A percentile compares a stretch with the other conserved stretches of the same genome.
Evolutionary conservation across 1,140 invertebrate species (phyloP).

Genomic region (Neotoxoptera formosana): DNA sequence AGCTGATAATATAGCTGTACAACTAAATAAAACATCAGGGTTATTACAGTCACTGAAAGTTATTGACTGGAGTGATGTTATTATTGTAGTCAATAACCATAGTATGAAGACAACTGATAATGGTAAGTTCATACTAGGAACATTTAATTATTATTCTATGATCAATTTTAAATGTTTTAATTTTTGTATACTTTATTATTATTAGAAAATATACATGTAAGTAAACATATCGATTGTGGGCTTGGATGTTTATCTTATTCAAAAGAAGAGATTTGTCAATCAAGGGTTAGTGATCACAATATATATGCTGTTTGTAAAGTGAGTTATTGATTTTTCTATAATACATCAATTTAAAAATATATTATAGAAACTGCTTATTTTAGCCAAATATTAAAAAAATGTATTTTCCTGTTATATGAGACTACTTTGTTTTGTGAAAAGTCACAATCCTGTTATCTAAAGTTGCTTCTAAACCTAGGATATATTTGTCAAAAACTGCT

Average conservation of each 20-base stretch:
- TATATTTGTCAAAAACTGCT: too few relatives aligned
- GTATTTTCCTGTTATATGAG: not conserved
- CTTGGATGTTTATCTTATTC: constrained; percentile 25
- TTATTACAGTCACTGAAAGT: constrained; percentile 30
- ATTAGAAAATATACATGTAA: not conserved
- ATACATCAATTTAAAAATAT: not conserved
- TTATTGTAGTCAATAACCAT: constrained; percentile 6
- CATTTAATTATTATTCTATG: not conserved
- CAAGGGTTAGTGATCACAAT: constrained; percentile 32
- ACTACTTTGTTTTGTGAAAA: too few relatives aligned
- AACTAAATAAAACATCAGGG: not conserved
- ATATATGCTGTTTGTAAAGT: constrained; percentile 47
- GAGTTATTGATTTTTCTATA: not conserved
- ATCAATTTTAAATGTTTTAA: not conserved
- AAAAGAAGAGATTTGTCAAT: constrained; percentile 35
- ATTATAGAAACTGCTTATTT: not conserved
- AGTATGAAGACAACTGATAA: not conserved
- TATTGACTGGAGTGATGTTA: constrained; percentile 50
- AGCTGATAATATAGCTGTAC: constrained; percentile 43
- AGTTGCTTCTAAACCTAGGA: too few relatives aligned
- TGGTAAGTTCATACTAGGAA: not conserved
- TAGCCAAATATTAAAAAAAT: not conserved
- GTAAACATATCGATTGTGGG: constrained; percentile 35
- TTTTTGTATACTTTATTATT: not conserved
- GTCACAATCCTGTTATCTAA: not conserved